phyloP scores from a whole-genome alignment of 2,113 vertebrate genomes.

The Gila orcuttii region DNA sequence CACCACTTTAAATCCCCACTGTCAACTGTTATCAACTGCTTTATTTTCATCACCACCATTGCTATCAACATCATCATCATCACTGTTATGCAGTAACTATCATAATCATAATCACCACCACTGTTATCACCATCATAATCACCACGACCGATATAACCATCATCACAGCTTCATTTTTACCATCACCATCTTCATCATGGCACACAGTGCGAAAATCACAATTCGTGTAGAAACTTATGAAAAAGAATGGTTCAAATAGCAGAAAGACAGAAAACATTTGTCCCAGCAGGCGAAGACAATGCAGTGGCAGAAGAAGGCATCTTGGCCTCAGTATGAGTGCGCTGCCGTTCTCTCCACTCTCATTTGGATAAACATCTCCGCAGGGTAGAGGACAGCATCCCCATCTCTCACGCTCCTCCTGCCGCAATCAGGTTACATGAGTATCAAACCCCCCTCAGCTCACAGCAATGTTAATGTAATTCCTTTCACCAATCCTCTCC shows the following conservation, averaged over 20 bases:
- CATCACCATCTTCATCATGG: neutral
- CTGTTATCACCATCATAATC: neutral
- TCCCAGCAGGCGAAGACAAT: conserved; percentile 8
- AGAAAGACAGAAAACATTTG: conserved; percentile 6
- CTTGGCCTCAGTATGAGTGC: conserved; percentile 15
- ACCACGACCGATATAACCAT: neutral
- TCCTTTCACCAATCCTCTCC: conserved; percentile 34
- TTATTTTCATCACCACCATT: neutral
- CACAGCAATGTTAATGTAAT: conserved; percentile 47
- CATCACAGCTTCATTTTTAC: neutral
- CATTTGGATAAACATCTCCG: conserved; percentile 50
- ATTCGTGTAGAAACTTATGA: neutral
- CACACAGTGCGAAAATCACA: neutral
- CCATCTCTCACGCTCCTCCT: conserved; percentile 48
- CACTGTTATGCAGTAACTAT: neutral
- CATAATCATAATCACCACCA: neutral
- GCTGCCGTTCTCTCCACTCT: conserved; percentile 4
- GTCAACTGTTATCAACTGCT: neutral
- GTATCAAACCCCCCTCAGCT: conserved; percentile 48
- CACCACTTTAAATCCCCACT: neutral
- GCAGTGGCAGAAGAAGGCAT: conserved; percentile 19
- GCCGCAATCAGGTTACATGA: conserved; percentile 45
- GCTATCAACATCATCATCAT: neutral
- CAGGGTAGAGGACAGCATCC: conserved; percentile 46
- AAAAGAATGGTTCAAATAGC: conserved; percentile 15